Evolutionary conservation across 1,140 invertebrate genomes (phyloP), one percentile per base, ranked within the genome.

Genomic region (Drosophila orena): DNA sequence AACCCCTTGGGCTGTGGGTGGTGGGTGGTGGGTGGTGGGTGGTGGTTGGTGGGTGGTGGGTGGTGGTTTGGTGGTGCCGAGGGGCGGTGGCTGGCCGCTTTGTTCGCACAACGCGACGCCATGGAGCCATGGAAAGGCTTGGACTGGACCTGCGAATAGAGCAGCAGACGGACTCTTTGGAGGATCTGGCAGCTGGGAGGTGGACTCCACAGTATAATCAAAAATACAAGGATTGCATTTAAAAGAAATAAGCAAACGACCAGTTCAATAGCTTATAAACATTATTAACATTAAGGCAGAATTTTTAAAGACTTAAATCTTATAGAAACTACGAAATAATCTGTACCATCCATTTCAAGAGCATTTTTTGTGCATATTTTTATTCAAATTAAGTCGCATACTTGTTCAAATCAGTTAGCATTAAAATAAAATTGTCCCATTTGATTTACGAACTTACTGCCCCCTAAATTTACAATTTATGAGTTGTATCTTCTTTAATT

Each of bases 141-240:
- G 66, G 66, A 72, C 69, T 60, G 66, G 66, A 72, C 69, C 60
- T 44, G 69, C 64, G 70, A 70, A 70, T 70, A 70, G 70, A 70
- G 64, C 50, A 49, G 43, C 24, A 10, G 66, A 69, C 42, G 66
- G 50, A 69, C 49, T 70, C 15, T 54, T 30, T 54, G 30, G 20
- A 60, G 34, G 27, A 38, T 12, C 42, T 59, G 27, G 27, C 7
- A 30, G 43, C 34, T 17, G 7, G 27, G 7, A 30, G 27, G 27
- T 59, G 15, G n/a, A 15, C 12, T 35, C 38, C 20, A 43, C 20
- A 43, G 12, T 64, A 59, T 44, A 68, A 37, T 66, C 2, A 20
- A 38, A 65, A 64, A 64, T 30, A 7, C 11, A 22, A 4, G 22
- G 7, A 30, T 10, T 57, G 38, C 42, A 34, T 46, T 12, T 17